Base-by-base conservation (phyloP, 2,888 invertebrate genomes). In the Willowsia nigromaculata region DNA sequence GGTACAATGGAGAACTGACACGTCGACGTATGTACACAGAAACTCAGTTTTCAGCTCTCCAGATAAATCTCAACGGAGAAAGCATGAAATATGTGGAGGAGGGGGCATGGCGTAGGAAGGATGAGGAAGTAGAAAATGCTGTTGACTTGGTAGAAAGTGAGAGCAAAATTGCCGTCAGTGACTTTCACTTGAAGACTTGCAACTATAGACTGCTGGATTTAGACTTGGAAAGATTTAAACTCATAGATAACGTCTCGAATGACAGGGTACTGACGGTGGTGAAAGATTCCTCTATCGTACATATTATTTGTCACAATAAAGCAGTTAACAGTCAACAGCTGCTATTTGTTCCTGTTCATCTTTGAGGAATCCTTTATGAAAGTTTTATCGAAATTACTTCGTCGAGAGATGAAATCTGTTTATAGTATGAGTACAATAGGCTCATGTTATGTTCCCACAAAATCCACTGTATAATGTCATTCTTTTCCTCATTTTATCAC, bases 51-150 rank as follows among this genome's bases (percentile, higher is more conserved):
- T 13, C 74, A 47, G 13, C 2, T 47, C 47, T 30, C 27, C 47
- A 59, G 76, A n/a, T 18, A 76, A 76, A 11, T 76, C 85, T 76
- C 76, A 85, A 40, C 43, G 43, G 43, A 76, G 85, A 53, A 74
- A 0, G 47, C 27, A 74, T 47, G 47, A 25, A 43, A 85, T 30
- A 76, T 47, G 33, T 62, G 47, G 30, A 22, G 47, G 27, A 43
- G 22, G 76, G 4, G 40, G n/a, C 40, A 33, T 18, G 40, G 40
- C n/a, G 25, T 71, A 71, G 43, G 13, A 85, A 47, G 40, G 59
- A 85, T 43, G 74, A 62, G 47, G 85, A 76, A 62, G 62, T 40
- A 62, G 30, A 47, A 27, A 11, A 30, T 22, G 6, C 25, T 22
- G 27, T 9, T 47, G 25, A 27, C 68, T 71, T 65, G 43, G 37